Percentiles rank a stretch among this genome's conserved stretches.
phyloP scores from a whole-genome alignment of 53 echinoderm and acorn worm genomes.

The Echinometra lucunter region DNA sequence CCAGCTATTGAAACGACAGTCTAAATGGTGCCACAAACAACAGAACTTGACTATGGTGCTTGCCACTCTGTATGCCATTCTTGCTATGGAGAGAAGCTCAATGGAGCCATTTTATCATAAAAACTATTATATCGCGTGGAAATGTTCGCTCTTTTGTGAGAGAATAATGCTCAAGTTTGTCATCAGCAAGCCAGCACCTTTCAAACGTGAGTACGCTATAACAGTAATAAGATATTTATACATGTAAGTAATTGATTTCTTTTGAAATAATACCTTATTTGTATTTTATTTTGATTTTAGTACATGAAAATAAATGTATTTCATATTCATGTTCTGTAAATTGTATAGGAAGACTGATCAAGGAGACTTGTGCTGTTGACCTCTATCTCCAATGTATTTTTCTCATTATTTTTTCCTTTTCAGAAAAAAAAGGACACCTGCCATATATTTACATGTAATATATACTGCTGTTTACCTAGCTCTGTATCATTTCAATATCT shows the following conservation, averaged over 20 bases:
- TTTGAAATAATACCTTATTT: neutral
- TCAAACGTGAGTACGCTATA: constrained; percentile 53
- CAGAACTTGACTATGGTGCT: constrained; percentile 43
- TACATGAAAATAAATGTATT: neutral
- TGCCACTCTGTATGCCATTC: constrained; percentile 7
- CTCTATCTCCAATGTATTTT: neutral
- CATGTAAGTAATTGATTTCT: neutral
- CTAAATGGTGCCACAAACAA: constrained; percentile 55
- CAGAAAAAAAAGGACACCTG: neutral
- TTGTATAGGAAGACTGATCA: neutral
- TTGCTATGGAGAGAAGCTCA: neutral
- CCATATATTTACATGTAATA: too few species aligned
- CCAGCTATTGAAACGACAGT: constrained; percentile 14
- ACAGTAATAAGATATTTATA: neutral
- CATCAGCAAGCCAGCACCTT: constrained; percentile 77
- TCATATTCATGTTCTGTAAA: neutral
- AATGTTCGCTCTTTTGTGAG: constrained; percentile 66
- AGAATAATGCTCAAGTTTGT: constrained; percentile 90
- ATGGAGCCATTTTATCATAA: constrained; percentile 23
- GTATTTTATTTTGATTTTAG: neutral
- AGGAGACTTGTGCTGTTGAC: neutral
- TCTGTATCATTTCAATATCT: too few species aligned
- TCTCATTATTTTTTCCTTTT: neutral
- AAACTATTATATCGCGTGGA: constrained; percentile 55
- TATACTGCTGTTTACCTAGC: too few species aligned